These are phyloP conservation scores for Lampris megalopsis DNA, from an alignment of 2,113 vertebrate species.

Conservation along the genomic window DNA sequence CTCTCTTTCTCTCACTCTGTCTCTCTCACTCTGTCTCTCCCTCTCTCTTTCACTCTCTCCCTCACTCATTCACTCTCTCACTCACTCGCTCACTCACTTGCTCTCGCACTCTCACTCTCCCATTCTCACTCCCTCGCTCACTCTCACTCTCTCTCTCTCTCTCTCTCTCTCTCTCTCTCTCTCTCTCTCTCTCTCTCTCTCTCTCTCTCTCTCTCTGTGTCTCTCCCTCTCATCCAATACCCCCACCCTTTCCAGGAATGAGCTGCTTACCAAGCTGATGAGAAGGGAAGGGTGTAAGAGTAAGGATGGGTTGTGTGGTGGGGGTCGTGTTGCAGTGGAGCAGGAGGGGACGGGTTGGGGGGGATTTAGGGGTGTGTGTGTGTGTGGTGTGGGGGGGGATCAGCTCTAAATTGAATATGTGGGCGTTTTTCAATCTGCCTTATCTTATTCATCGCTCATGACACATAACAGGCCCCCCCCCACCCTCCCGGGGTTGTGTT, in stretches of 20 bases:
- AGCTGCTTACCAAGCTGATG: conserved; percentile 43
- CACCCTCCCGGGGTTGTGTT: not conserved
- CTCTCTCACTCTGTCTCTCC: not conserved
- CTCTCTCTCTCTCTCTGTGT: conserved; percentile 10
- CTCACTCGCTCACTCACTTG: conserved; percentile 5
- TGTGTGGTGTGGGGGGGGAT: conserved; percentile 13
- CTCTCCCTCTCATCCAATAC: conserved; percentile 25
- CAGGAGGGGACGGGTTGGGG: not conserved
- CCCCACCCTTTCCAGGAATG: conserved; percentile 59
- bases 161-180: conserved; percentile 8
- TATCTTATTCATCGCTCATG: conserved; percentile 6
- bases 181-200: conserved; percentile 22
- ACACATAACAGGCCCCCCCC: conserved; percentile 5
- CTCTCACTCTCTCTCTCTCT: conserved; percentile 16
- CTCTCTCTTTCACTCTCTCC: conserved; percentile 1
- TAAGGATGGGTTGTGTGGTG: not conserved
- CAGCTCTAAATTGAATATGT: conserved; percentile 42
- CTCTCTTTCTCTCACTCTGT: not conserved
- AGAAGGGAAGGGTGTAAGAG: conserved; percentile 17
- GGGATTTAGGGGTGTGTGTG: too few species aligned
- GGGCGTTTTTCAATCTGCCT: conserved; percentile 18
- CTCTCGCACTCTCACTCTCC: conserved; percentile 16
- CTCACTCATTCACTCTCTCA: conserved; percentile 21
- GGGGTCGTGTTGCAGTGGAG: conserved; percentile 11
- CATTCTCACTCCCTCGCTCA: conserved; percentile 2